These are phyloP conservation scores for Atopsyche davidsoni DNA, from an alignment of 1,140 invertebrate species.

Conservation along the genomic window DNA sequence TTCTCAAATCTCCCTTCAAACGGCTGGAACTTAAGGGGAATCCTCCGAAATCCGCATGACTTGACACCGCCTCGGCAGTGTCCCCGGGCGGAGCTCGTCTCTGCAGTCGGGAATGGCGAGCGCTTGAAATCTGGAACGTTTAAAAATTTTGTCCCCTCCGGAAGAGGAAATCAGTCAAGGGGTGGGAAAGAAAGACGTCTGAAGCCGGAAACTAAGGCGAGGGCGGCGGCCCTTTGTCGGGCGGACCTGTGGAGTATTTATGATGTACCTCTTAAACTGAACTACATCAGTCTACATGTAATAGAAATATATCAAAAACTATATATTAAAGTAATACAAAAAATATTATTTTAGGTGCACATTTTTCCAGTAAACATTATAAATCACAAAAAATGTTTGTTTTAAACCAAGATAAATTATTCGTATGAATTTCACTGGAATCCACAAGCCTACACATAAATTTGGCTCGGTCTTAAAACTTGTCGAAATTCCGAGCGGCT, in stretches of 20 bases:
- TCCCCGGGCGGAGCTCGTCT: too few relatives aligned
- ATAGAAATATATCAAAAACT: too few relatives aligned
- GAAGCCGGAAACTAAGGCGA: slow-evolving; percentile 24
- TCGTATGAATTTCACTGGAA: too few relatives aligned
- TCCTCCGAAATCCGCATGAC: slow-evolving; percentile 26
- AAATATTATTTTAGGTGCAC: too few relatives aligned
- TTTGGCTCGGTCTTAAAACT: not conserved
- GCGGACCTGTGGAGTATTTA: too few relatives aligned
- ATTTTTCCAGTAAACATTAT: too few relatives aligned
- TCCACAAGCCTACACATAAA: too few relatives aligned
- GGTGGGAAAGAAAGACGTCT: slow-evolving; percentile 27
- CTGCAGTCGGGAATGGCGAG: slow-evolving; percentile 18
- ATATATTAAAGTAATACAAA: too few relatives aligned
- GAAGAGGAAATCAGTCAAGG: slow-evolving; percentile 30
- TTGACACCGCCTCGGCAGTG: slow-evolving; percentile 21
- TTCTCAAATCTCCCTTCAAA: slow-evolving; percentile 26
- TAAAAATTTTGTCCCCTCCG: slow-evolving; percentile 25
- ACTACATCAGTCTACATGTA: too few relatives aligned
- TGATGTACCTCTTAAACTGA: too few relatives aligned
- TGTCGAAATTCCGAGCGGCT: slow-evolving; percentile 10
- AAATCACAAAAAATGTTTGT: too few relatives aligned
- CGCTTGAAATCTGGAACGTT: slow-evolving; percentile 27
- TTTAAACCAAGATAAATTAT: too few relatives aligned
- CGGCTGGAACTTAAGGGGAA: slow-evolving; percentile 20
- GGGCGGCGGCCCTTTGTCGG: not conserved